Evolutionary conservation across 2,888 invertebrate species (phyloP), one percentile per base, ranked within the genome.

Genomic region (Spicauda simplicius): DNA sequence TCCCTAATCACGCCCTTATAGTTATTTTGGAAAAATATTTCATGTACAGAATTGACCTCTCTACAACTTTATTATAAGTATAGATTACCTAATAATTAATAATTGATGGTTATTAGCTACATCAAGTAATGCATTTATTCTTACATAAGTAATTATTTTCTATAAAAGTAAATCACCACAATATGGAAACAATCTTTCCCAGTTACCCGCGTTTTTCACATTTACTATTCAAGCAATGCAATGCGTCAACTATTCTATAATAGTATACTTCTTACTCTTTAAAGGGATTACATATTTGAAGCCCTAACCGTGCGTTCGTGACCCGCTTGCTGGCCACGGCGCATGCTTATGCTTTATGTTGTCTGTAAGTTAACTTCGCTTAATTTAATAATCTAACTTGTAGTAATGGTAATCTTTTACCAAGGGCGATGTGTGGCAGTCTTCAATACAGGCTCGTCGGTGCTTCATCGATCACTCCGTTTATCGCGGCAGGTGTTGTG

Each of bases 321-420:
- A 92, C 92, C 91, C 82, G 90, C 78, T 88, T 88, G 88, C 81
- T 76, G 79, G 81, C 83, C 78, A 85, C 83, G 80, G 86, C 90
- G 90, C 90, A 88, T 91, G 90, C 90, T 88, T 88, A 85, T 81
- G 80, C 76, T 81, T 82, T 77, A 84, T 84, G 79, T 82, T 81
- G 86, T 87, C 86, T 84, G 83, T 83, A 85, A 86, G 86, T 87
- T 86, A 85, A 87, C 87, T 86, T 88, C 84, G 85, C 84, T 91
- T 92, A 92, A 93, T 92, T 91, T 93, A 93, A 92, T 93, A 92
- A 92, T 85, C 86, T 83, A 84, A 83, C 83, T 84, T 85, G 87
- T 88, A 86, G 86, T 88, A 87, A 86, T 82, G 83, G 86, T 90
- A 91, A 91, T 91, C 90, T 90, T 84, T 86, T 84, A 84, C 88